phyloP scores from a whole-genome alignment of 2,888 invertebrate genomes.

The Latheticus oryzae region DNA sequence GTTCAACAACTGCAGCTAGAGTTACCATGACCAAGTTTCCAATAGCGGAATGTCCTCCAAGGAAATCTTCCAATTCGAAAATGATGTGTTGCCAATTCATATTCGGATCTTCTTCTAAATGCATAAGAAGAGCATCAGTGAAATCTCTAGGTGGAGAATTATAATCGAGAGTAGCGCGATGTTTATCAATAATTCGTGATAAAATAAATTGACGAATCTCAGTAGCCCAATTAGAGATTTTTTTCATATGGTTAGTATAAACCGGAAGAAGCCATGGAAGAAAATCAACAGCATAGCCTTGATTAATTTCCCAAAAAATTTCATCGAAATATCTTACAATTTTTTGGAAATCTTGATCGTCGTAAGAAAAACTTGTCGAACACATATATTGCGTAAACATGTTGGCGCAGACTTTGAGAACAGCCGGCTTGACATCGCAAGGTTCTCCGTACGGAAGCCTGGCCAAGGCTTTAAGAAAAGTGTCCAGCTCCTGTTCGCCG shows the following conservation, averaged over 20 bases:
- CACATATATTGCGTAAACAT: conserved; percentile 91
- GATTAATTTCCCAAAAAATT: conserved; percentile 93
- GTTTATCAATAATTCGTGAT: conserved; percentile 74
- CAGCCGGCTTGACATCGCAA: conserved; percentile 75
- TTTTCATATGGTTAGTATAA: conserved; percentile 76
- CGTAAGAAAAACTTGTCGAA: conserved; percentile 78
- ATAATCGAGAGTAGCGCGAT: conserved; percentile 67
- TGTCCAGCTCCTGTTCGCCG: conserved; percentile 74
- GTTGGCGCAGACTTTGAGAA: conserved; percentile 82
- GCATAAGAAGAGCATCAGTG: conserved; percentile 81
- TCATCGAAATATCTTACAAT: conserved; percentile 81
- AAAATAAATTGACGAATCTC: conserved; percentile 81
- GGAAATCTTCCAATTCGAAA: conserved; percentile 86
- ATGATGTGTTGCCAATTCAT: conserved; percentile 84
- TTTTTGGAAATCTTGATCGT: conserved; percentile 75
- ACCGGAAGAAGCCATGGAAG: conserved; percentile 84
- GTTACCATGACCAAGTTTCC: conserved; percentile 86
- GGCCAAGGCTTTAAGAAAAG: conserved; percentile 71
- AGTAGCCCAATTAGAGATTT: conserved; percentile 76
- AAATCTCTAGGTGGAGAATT: conserved; percentile 79
- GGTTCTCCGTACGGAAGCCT: conserved; percentile 64
- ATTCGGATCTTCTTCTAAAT: conserved; percentile 69
- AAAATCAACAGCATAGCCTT: conserved; percentile 88
- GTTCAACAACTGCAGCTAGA: conserved; percentile 75
- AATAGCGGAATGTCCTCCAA: conserved; percentile 90